Base-by-base conservation (phyloP, 2,888 invertebrate genomes). In the Drosophila merina region DNA sequence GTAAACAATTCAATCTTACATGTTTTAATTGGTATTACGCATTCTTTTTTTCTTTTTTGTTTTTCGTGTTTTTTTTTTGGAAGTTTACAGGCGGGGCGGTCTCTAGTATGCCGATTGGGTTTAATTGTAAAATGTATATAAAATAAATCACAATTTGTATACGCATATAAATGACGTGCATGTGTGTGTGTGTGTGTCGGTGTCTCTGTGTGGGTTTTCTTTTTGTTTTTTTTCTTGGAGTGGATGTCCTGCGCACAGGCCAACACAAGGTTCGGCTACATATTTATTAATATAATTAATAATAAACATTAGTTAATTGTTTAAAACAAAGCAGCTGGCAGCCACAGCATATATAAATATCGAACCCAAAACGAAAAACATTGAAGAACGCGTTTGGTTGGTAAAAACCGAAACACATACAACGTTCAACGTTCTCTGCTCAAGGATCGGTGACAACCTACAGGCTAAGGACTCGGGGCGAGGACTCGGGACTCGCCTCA, bases 121-220 rank as follows among this genome's bases (percentile, higher is more conserved):
- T 79, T 63, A 67, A 69, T 57, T 79, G 57, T 77, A 76, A 83
- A 83, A 80, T 80, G 86, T 81, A 81, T 87, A 83, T 88, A 88
- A 88, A 85, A 84, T 88, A 88, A 88, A 86, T 86, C 85, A 86
- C 85, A 86, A 81, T 85, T 82, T 77, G 63, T 77, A 82, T 86
- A 86, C 77, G 81, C 80, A 72, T 77, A 74, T 73, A 72, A 60
- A 74, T 85, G 66, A 64, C 45, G 74, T 50, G 45, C 54, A 49
- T 45, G 30, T 57, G 52, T 69, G 40, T 40, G n/a, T n/a, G n/a
- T 42, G 52, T 50, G 44, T 59, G 20, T 42, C 2, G 26, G 25
- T 47, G 59, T 50, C 55, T 71, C 55, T 70, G 52, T 58, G 47
- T 71, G 49, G 55, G 52, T 62, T 45, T 57, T 14, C 14, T 14